phyloP scores from a whole-genome alignment of 2,113 vertebrate species.

The Tapirus terrestris region DNA sequence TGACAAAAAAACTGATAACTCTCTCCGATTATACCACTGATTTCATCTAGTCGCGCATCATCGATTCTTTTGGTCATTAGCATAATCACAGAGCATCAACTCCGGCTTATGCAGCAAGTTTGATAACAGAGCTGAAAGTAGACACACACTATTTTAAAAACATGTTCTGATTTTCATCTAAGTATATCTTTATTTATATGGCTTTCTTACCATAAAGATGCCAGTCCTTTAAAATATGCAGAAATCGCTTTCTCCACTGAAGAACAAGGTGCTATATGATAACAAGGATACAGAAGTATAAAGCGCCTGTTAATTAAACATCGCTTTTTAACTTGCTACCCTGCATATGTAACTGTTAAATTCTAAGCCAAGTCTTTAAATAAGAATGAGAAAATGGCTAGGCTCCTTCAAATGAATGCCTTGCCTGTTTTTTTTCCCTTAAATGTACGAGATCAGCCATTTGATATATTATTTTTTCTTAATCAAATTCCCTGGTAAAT shows the following conservation, averaged over 20 bases:
- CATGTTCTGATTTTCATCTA: conserved; percentile 83
- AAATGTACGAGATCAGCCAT: conserved; percentile 46
- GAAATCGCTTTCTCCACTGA: conserved; percentile 79
- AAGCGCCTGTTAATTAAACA: conserved; percentile 78
- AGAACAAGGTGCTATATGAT: conserved; percentile 64
- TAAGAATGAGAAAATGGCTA: conserved; percentile 78
- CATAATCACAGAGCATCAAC: conserved; percentile 88
- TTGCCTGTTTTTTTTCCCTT: background rate
- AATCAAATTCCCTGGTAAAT: conserved; percentile 15
- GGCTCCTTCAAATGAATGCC: conserved; percentile 60
- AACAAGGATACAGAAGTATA: conserved; percentile 74
- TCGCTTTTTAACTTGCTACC: conserved; percentile 52
- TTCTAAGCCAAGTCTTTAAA: conserved; percentile 79
- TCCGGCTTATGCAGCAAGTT: conserved; percentile 88
- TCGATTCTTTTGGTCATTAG: conserved; percentile 85
- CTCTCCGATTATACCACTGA: conserved; percentile 86
- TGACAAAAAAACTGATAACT: conserved; percentile 88
- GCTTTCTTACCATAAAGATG: conserved; percentile 77
- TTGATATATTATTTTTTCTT: conserved; percentile 45
- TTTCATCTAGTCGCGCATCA: conserved; percentile 86
- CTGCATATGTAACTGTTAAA: conserved; percentile 65
- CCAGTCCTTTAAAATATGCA: conserved; percentile 82
- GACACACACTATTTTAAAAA: conserved; percentile 85
- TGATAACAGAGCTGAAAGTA: conserved; percentile 84
- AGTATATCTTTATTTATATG: conserved; percentile 77